Evolutionary conservation across 2,797 vertebrate species (phyloP), one percentile per base, ranked within the genome.

Genomic region (Cynodonichthys magdalenae): DNA sequence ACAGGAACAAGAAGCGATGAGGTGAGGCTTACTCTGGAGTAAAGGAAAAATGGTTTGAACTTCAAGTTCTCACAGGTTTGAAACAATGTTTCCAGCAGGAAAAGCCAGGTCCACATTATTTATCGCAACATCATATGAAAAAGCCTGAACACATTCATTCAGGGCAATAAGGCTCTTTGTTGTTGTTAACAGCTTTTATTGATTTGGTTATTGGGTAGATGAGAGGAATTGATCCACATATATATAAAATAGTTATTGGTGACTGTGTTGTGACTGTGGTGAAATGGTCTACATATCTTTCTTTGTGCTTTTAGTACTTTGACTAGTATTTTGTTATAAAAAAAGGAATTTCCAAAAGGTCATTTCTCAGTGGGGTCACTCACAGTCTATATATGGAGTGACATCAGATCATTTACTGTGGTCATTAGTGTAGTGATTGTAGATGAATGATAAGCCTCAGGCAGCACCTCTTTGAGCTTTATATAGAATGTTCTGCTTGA

Each of bases 401-500:
- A 62, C 31, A 18, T 34, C 6, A 24, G 20, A 36, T 60, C 44
- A 63, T 68, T 63, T 59, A 44, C 70, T 66, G 58, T 24, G 45
- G 53, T 20, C 6, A 0, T 72, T 69, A 63, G 19, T 63, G 53
- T 41, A 28, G 53, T 52, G 66, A 72, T 67, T 60, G 72, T 59
- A 48, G 24, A 46, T 56, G 50, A 56, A 59, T 53, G 66, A 55
- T 69, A 56, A 53, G 45, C 44, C 15, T 27, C 46, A 47, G 60
- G 62, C 34, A 41, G 28, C 41, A 12, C 59, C 59, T 56, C 45
- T 5, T 11, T 39, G 12, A 19, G 56, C 57, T 9, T 42, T 55
- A 41, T 49, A 12, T 24, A 64, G 44, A 53, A 36, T 62, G 68
- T 69, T 66, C 51, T 57, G 59, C 14, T 58, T 69, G 64, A 80